phyloP scores from a whole-genome alignment of 2,797 vertebrate species.

The Agapornis canus region DNA sequence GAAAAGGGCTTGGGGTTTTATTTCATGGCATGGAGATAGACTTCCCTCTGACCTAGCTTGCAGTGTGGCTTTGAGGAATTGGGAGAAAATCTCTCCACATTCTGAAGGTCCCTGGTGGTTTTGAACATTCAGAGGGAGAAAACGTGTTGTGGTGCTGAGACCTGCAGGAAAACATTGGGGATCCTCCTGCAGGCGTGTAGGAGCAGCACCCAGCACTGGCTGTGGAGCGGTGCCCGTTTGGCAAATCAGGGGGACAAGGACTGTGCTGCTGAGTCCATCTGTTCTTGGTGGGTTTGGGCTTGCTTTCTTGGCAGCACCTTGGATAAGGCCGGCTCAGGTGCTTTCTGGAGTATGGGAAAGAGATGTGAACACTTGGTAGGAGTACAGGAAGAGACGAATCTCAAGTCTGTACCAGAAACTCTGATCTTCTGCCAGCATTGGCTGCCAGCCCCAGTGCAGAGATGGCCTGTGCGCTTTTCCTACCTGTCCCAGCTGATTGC shows the following conservation, averaged over 20 bases:
- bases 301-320: background rate
- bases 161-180: background rate
- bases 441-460: background rate
- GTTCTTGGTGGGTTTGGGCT: background rate
- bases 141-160: fast-evolving
- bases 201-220: background rate
- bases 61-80: fast-evolving
- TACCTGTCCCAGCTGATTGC: background rate
- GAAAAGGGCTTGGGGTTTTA: background rate
- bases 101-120: background rate
- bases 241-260: background rate
- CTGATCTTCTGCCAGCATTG: background rate
- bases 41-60: background rate
- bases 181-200: background rate
- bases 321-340: background rate
- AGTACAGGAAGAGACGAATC: background rate
- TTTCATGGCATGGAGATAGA: background rate
- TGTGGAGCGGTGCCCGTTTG: background rate
- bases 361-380: background rate
- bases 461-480: fast-evolving
- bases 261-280: background rate
- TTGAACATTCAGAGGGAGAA: background rate
- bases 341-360: background rate
- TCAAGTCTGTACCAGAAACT: background rate
- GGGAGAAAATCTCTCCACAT: background rate